These are phyloP conservation scores for Himantopus leucocephalus DNA, from an alignment of 2,113 vertebrate species.

Conservation along the genomic window DNA sequence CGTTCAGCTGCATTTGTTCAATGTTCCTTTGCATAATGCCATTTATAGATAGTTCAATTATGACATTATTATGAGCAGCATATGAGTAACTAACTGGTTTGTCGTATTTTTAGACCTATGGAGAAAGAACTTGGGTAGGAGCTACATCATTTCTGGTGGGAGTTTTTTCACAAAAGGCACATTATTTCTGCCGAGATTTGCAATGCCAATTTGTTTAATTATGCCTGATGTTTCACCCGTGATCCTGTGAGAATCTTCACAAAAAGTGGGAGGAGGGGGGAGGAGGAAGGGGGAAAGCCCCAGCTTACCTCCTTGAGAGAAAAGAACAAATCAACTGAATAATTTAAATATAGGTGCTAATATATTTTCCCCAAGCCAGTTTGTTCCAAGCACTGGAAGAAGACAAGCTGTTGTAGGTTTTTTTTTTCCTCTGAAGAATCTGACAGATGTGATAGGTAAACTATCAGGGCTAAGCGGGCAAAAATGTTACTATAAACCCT, in stretches of 20 bases:
- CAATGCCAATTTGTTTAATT: conserved; percentile 66
- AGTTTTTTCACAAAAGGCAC: conserved; percentile 60
- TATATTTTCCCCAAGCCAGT: background rate
- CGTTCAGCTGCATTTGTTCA: conserved; percentile 74
- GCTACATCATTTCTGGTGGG: conserved; percentile 61
- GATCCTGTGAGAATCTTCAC: conserved; percentile 30
- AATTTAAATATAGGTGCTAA: conserved; percentile 41
- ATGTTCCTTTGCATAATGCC: conserved; percentile 75
- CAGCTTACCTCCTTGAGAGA: conserved; percentile 7
- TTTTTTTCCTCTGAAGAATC: conserved; percentile 6
- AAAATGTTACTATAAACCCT: conserved; percentile 26
- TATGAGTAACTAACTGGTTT: conserved; percentile 73
- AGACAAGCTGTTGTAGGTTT: conserved; percentile 1
- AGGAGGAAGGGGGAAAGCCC: conserved; percentile 28
- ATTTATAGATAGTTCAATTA: conserved; percentile 78
- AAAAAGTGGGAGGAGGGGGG: background rate
- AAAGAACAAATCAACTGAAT: conserved; percentile 6
- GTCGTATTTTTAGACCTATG: conserved; percentile 75
- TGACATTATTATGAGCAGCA: conserved; percentile 75
- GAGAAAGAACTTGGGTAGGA: conserved; percentile 70
- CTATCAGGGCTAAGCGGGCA: conserved; percentile 11
- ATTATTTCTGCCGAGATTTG: conserved; percentile 48
- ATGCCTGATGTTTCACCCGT: conserved; percentile 43
- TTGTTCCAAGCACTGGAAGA: background rate
- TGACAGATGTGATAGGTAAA: conserved; percentile 63